Conservation (phyloP, 2,888 invertebrate genomes). For the Germaria angustata region DNA sequence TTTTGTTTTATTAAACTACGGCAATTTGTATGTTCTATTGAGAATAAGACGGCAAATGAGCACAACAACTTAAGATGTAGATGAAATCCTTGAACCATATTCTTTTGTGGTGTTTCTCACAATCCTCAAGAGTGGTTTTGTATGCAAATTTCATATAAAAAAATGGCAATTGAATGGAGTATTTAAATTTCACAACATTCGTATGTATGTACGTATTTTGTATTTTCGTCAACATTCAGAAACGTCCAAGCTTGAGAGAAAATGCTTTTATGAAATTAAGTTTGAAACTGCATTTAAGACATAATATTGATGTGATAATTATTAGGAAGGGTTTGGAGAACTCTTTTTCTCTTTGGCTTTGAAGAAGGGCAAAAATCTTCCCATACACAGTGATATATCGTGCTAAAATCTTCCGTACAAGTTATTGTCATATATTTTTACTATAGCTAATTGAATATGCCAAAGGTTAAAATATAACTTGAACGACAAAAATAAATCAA, state of each 20-base stretch:
- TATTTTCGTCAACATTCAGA: background rate
- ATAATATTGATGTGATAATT: no score
- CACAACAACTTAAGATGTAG: slow-evolving; percentile 7
- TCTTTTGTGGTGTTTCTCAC: background rate
- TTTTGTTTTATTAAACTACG: slow-evolving; percentile 14
- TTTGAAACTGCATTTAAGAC: no score
- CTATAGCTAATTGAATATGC: no score
- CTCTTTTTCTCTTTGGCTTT: no score
- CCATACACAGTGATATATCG: no score
- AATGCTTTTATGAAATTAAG: no score
- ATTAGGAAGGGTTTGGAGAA: no score
- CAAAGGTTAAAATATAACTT: no score
- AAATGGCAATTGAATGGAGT: slow-evolving; percentile 25
- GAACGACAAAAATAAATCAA: no score
- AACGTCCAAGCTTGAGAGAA: background rate
- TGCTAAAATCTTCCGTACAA: no score
- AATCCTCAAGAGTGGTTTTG: slow-evolving; percentile 2
- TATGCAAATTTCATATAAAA: background rate
- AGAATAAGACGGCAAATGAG: background rate
- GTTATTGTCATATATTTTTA: no score
- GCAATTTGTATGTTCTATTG: slow-evolving; percentile 17
- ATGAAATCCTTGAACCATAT: slow-evolving; percentile 37
- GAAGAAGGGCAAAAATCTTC: no score
- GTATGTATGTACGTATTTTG: background rate
- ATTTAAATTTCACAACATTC: background rate